Conservation (phyloP, 2,113 vertebrate genomes). For the Tetraodon nigroviridis region DNA sequence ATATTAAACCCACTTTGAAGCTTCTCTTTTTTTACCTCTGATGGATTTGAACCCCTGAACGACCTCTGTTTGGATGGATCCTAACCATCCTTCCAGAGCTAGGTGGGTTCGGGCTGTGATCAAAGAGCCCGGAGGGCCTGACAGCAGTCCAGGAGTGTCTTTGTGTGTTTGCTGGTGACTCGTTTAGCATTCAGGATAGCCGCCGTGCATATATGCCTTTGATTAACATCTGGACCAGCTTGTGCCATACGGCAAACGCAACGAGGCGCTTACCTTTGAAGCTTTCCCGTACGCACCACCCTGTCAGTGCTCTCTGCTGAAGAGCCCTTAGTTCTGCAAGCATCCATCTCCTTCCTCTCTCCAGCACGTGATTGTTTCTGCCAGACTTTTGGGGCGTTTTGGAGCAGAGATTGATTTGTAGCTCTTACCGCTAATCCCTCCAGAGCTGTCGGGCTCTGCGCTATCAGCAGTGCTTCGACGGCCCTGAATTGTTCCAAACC, state of each 20-base stretch:
- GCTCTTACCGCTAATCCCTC: constrained; percentile 32
- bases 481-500: constrained; percentile 30
- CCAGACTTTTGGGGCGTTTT: constrained; percentile 32
- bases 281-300: constrained; percentile 42
- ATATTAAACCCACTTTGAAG: not conserved
- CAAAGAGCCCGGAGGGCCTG: constrained; percentile 42
- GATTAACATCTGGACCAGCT: constrained; percentile 51
- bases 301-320: constrained; percentile 8
- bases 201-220: constrained; percentile 53
- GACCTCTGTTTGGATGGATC: constrained; percentile 7
- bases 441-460: constrained; percentile 17
- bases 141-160: constrained; percentile 24
- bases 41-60: not conserved
- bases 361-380: constrained; percentile 1
- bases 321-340: not conserved
- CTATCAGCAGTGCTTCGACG: constrained; percentile 37
- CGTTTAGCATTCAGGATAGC: constrained; percentile 46
- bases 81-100: constrained; percentile 12
- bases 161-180: not conserved
- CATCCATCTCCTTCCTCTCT: not conserved
- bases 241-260: constrained; percentile 55
- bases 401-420: constrained; percentile 13
- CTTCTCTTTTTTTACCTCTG: not conserved
- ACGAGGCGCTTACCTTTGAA: constrained; percentile 50
- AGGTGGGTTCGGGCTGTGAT: constrained; percentile 39